A percentile compares a stretch with the other conserved stretches of the same genome.
Conservation (phyloP, 2,797 vertebrate species). For the Chrosomus eos region DNA sequence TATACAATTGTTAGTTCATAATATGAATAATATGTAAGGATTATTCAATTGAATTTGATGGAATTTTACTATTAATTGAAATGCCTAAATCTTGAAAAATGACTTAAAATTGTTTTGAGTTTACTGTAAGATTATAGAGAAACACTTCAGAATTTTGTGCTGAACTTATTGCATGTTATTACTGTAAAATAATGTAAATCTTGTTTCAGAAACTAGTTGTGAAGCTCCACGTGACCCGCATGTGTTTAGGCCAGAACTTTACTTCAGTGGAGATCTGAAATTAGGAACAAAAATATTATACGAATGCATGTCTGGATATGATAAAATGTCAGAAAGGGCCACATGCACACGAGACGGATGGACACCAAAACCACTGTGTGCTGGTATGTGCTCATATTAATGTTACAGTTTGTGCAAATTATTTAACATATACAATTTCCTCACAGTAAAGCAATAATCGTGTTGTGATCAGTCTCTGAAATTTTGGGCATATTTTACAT, state of each 20-base stretch:
- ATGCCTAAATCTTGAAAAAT: too few species aligned
- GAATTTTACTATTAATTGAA: too few species aligned
- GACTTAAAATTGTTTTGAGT: too few species aligned
- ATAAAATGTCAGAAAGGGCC: fast-evolving
- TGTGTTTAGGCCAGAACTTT: fast-evolving
- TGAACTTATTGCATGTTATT: not conserved
- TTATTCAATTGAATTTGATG: too few species aligned
- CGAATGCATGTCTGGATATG: fast-evolving
- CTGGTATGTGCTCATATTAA: conserved; percentile 32
- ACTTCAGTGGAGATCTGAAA: not conserved
- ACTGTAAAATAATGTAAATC: not conserved
- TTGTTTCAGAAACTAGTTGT: conserved; percentile 65
- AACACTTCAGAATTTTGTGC: conserved; percentile 51
- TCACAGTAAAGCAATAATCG: too few species aligned
- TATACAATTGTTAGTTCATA: too few species aligned
- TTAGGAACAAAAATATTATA: fast-evolving
- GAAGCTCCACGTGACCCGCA: not conserved
- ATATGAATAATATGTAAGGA: too few species aligned
- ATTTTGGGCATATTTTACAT: too few species aligned
- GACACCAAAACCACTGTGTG: conserved; percentile 57
- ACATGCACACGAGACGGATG: conserved; percentile 68
- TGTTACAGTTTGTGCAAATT: not conserved
- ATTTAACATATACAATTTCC: too few species aligned
- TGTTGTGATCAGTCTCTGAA: too few species aligned
- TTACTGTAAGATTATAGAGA: conserved; percentile 38